Evolutionary conservation across 2,113 vertebrate species (phyloP).

Genomic region (Nothocercus nigrocapillus): DNA sequence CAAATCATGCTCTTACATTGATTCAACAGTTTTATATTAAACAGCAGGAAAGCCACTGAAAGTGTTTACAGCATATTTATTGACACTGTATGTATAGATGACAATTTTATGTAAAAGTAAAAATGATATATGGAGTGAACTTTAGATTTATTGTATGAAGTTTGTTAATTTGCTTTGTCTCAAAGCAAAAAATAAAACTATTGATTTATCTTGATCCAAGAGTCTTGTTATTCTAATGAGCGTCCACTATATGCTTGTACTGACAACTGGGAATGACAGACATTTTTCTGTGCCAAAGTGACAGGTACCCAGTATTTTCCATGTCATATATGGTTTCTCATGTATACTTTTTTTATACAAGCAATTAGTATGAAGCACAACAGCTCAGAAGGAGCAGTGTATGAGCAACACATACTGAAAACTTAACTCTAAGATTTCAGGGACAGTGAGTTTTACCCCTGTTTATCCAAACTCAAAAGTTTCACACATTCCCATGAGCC

Average conservation of each 20-base stretch:
- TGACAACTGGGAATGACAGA: neutral
- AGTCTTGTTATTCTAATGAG: neutral
- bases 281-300: neutral
- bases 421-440: neutral
- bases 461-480: neutral
- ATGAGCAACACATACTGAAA: neutral
- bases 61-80: constrained; percentile 58
- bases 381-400: neutral
- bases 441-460: neutral
- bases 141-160: neutral
- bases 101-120: constrained; percentile 6
- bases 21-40: constrained; percentile 54
- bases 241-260: neutral
- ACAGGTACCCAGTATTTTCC: too few species aligned
- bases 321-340: neutral
- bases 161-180: neutral
- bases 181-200: neutral
- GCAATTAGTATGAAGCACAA: neutral
- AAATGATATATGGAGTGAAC: neutral
- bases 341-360: neutral
- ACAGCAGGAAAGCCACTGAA: constrained; percentile 22
- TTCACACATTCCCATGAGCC: neutral
- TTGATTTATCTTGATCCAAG: neutral
- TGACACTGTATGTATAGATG: constrained; percentile 16
- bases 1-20: neutral